Percentiles rank a stretch among this genome's conserved stretches.
These are phyloP conservation scores for Callimorpha dominula DNA, from an alignment of 2,888 invertebrate genomes.

Conservation along the genomic window DNA sequence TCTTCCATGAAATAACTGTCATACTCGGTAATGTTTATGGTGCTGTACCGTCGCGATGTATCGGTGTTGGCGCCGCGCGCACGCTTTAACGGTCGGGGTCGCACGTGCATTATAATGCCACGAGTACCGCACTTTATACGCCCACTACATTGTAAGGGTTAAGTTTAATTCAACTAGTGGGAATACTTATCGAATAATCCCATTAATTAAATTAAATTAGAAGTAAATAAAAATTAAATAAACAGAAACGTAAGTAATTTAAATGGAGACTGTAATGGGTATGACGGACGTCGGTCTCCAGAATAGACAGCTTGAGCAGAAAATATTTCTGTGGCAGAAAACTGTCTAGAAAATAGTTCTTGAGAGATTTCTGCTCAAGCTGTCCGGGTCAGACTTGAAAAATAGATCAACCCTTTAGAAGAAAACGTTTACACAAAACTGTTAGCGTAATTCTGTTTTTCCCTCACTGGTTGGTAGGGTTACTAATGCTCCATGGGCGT, in stretches of 20 bases:
- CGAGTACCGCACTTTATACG: constrained; percentile 19
- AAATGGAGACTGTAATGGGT: too few species aligned
- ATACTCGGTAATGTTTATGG: constrained; percentile 40
- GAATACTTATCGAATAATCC: too few species aligned
- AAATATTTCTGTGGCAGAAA: too few species aligned
- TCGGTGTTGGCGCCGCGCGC: constrained; percentile 32
- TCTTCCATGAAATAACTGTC: constrained; percentile 42
- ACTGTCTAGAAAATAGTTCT: too few species aligned
- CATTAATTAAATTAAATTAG: too few species aligned
- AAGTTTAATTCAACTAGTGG: background rate
- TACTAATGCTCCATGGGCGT: too few species aligned
- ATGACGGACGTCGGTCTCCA: too few species aligned
- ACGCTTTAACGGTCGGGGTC: constrained; percentile 45
- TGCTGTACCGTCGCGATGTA: constrained; percentile 21
- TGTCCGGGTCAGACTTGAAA: too few species aligned
- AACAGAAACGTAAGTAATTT: too few species aligned
- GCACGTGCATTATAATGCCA: constrained; percentile 52
- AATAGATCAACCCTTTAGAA: background rate
- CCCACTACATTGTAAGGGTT: constrained; percentile 1
- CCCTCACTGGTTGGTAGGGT: background rate
- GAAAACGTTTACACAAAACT: background rate
- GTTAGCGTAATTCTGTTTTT: background rate
- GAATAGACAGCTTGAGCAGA: too few species aligned
- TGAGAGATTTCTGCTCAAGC: too few species aligned
- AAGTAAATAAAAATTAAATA: too few species aligned